Evolutionary conservation across 2,888 invertebrate genomes (phyloP).

Genomic region (Disparrhopalites patrizii): DNA sequence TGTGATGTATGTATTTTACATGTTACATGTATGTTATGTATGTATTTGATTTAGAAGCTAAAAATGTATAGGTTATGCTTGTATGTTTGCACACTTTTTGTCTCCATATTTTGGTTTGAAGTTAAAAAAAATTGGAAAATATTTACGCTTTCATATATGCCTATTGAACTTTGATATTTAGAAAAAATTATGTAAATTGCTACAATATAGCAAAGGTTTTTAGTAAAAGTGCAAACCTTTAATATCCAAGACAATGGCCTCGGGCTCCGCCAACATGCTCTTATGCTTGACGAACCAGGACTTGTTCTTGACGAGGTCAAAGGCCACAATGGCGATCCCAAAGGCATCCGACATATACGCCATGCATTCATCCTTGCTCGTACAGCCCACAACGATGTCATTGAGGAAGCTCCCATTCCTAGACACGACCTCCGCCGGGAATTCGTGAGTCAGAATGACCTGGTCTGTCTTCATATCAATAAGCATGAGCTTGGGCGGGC

Average conservation of each 20-base stretch:
- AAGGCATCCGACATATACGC: slow-evolving; percentile 69
- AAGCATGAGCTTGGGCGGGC: slow-evolving; percentile 65
- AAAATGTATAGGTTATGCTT: too few relatives aligned
- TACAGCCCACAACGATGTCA: slow-evolving; percentile 65
- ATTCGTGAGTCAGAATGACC: slow-evolving; percentile 61
- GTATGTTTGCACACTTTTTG: too few relatives aligned
- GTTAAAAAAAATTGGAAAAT: too few relatives aligned
- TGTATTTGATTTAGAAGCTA: too few relatives aligned
- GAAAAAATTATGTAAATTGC: too few relatives aligned
- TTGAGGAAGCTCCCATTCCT: slow-evolving; percentile 62
- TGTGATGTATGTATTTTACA: too few relatives aligned
- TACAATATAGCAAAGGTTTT: background rate
- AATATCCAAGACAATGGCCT: slow-evolving; percentile 61
- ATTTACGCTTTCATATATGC: background rate
- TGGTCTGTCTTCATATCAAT: slow-evolving; percentile 62
- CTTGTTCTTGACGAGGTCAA: slow-evolving; percentile 62
- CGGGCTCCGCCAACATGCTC: slow-evolving; percentile 62
- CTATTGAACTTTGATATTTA: background rate
- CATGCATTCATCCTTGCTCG: slow-evolving; percentile 56
- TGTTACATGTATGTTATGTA: too few relatives aligned
- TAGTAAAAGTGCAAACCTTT: slow-evolving; percentile 51
- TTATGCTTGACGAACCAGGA: slow-evolving; percentile 66
- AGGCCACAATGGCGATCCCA: slow-evolving; percentile 58
- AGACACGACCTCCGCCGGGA: slow-evolving; percentile 61
- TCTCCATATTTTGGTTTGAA: too few relatives aligned